phyloP scores from a whole-genome alignment of 2,888 invertebrate species.

The Eilema griseolum region DNA sequence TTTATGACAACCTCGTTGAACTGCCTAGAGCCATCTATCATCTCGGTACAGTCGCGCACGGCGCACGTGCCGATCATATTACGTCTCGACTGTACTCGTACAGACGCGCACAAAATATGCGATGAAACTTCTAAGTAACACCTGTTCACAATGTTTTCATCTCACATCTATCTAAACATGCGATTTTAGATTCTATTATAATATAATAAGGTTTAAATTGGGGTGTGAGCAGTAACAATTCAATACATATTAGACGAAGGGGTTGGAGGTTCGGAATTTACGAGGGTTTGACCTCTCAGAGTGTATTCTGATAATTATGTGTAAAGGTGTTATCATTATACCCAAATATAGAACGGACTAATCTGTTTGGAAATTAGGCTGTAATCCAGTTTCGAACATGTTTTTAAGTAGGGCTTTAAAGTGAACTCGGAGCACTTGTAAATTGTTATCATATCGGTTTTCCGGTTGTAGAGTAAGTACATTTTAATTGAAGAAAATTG shows the following conservation, averaged over 20 bases:
- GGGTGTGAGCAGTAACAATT: conserved; percentile 42
- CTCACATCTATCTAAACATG: not conserved
- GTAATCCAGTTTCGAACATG: not conserved
- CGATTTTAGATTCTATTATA: conserved; percentile 18
- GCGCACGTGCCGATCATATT: conserved; percentile 26
- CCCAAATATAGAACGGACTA: not conserved
- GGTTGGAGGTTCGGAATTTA: conserved; percentile 31
- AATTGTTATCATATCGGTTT: not conserved
- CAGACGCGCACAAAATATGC: conserved; percentile 21
- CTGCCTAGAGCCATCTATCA: not conserved
- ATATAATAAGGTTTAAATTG: conserved; percentile 6
- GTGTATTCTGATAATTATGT: conserved; percentile 34
- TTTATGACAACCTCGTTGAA: not conserved
- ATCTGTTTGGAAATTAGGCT: not conserved
- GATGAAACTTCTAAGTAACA: conserved; percentile 30
- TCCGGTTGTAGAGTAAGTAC: too few species aligned
- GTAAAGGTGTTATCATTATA: conserved; percentile 11
- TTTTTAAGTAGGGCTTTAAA: not conserved
- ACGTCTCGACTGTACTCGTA: conserved; percentile 6
- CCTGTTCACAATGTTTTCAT: conserved; percentile 21
- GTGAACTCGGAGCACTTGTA: not conserved
- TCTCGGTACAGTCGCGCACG: not conserved
- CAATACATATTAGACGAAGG: conserved; percentile 32
- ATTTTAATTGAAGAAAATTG: too few species aligned
- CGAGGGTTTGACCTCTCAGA: conserved; percentile 30